Conservation (phyloP, 2,888 invertebrate genomes). For the Pelosia muscerda region DNA sequence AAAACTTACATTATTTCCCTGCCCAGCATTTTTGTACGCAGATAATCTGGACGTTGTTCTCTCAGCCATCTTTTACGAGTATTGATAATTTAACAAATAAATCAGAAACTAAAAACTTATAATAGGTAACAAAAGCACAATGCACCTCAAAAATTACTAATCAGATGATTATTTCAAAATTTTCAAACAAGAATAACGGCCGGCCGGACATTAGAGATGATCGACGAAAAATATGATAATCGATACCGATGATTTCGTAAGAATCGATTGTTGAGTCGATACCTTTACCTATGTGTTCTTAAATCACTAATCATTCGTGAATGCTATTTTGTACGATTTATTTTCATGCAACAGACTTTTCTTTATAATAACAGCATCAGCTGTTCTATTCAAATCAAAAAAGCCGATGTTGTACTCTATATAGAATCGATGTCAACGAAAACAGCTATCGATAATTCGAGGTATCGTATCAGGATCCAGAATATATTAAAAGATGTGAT, state of each 20-base stretch:
- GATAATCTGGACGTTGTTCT: slow-evolving; percentile 87
- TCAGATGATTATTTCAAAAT: background rate
- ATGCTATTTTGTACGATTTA: too few relatives aligned
- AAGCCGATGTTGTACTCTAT: background rate
- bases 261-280: background rate
- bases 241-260: background rate
- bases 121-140: background rate
- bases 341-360: too few relatives aligned
- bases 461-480: background rate
- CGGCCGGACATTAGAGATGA: background rate
- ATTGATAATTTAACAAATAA: background rate
- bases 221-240: background rate
- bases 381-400: background rate
- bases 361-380: too few relatives aligned
- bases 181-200: background rate
- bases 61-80: slow-evolving; percentile 86
- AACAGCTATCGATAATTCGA: background rate
- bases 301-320: too few relatives aligned
- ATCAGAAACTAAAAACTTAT: background rate
- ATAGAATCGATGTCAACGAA: background rate
- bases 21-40: slow-evolving; percentile 93
- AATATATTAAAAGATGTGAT: background rate
- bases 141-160: background rate
- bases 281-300: background rate
- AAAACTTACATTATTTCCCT: slow-evolving; percentile 89